phyloP scores from a whole-genome alignment of 2,888 invertebrate genomes.

The Entomobrya multifasciata region DNA sequence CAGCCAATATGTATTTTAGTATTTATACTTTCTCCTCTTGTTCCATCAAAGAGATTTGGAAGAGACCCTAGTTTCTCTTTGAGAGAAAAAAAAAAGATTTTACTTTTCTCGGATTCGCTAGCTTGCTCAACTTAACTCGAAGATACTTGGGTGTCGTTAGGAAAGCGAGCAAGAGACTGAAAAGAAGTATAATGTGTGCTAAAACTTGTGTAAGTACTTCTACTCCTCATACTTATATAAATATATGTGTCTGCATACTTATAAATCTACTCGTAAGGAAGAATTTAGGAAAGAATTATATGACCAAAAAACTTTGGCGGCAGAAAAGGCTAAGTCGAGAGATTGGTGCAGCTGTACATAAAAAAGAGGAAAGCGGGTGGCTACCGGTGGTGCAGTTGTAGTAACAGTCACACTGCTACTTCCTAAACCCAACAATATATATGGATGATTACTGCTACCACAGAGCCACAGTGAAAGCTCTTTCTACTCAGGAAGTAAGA shows the following conservation, averaged over 20 bases:
- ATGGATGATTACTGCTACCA: neutral
- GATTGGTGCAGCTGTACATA: neutral
- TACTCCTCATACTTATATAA: neutral
- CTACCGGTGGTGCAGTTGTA: neutral
- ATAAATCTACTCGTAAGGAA: too few species aligned
- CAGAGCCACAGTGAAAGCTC: neutral
- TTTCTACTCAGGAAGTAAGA: neutral
- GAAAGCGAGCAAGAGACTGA: neutral
- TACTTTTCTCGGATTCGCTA: slow-evolving; percentile 41
- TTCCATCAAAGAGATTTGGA: neutral
- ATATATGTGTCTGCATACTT: too few species aligned
- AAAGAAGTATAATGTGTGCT: slow-evolving; percentile 7
- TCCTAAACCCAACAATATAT: too few species aligned
- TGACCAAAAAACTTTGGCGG: neutral
- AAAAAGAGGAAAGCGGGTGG: neutral
- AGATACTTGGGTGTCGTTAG: neutral
- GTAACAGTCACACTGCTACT: neutral
- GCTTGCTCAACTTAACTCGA: neutral
- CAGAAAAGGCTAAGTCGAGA: neutral
- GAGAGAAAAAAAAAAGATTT: slow-evolving; percentile 9
- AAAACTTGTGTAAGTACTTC: neutral
- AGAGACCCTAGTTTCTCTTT: neutral
- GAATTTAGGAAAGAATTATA: neutral
- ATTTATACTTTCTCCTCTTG: neutral
- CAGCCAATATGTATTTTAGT: neutral